phyloP scores from a whole-genome alignment of 2,888 invertebrate species.

The Dryomyza anilis region DNA sequence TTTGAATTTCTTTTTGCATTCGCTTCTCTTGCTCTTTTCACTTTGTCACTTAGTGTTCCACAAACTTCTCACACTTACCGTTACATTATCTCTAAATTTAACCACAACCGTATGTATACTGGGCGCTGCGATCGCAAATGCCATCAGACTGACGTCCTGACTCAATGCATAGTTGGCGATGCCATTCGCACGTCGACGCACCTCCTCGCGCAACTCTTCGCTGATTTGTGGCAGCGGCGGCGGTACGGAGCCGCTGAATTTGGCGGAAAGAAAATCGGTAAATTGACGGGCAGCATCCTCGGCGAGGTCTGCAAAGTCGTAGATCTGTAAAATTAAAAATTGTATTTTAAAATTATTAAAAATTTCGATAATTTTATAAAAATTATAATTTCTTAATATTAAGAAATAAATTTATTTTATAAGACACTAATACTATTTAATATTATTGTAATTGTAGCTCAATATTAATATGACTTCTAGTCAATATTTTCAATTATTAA shows the following conservation, averaged over 20 bases:
- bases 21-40: neutral
- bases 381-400: too few species aligned
- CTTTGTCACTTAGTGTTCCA: too few species aligned
- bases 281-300: slow-evolving; percentile 59
- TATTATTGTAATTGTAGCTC: too few species aligned
- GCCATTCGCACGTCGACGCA: slow-evolving; percentile 56
- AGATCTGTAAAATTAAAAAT: slow-evolving; percentile 52
- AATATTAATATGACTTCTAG: too few species aligned
- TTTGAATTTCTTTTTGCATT: neutral
- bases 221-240: slow-evolving; percentile 40
- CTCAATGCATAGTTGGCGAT: slow-evolving; percentile 59
- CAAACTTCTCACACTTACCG: slow-evolving; percentile 46
- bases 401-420: too few species aligned
- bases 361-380: too few species aligned
- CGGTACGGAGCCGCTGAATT: slow-evolving; percentile 48
- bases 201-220: slow-evolving; percentile 52
- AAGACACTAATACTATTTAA: too few species aligned
- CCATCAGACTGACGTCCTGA: slow-evolving; percentile 60
- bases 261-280: slow-evolving; percentile 56
- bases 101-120: slow-evolving; percentile 61
- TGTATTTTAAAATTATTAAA: too few species aligned
- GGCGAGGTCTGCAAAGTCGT: slow-evolving; percentile 58
- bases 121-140: slow-evolving; percentile 61
- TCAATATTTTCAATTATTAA: too few species aligned
- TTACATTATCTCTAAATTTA: slow-evolving; percentile 60